Conservation (phyloP, 2,797 vertebrate species). For the Gambelia wislizenii region DNA sequence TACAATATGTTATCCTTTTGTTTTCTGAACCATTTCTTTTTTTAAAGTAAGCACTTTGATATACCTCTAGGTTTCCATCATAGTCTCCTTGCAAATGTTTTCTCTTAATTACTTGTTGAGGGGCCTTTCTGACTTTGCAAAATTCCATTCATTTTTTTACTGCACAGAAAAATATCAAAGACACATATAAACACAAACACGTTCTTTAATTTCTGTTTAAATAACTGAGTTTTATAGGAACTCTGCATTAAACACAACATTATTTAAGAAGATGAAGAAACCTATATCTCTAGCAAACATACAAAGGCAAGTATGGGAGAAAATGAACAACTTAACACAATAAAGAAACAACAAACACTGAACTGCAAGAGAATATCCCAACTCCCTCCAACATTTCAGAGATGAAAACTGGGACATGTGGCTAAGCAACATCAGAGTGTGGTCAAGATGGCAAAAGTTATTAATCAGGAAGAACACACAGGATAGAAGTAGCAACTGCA, state of each 20-base stretch:
- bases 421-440: too few species aligned
- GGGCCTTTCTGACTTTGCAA: neutral
- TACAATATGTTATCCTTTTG: neutral
- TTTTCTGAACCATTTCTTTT: neutral
- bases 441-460: too few species aligned
- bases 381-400: too few species aligned
- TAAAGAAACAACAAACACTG: neutral
- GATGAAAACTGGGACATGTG: too few species aligned
- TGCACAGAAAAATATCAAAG: neutral
- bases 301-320: neutral
- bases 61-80: neutral
- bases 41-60: neutral
- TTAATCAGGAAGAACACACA: too few species aligned
- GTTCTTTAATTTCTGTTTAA: neutral
- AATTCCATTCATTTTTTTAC: neutral
- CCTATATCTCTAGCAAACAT: neutral
- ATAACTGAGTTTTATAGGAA: neutral
- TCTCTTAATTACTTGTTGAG: constrained; percentile 8
- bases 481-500: too few species aligned
- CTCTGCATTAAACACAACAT: neutral
- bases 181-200: neutral
- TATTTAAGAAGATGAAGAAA: neutral
- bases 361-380: neutral
- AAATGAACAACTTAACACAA: neutral
- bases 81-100: neutral